Base-by-base conservation (phyloP, 2,888 invertebrate species). In the Acleris cristana region DNA sequence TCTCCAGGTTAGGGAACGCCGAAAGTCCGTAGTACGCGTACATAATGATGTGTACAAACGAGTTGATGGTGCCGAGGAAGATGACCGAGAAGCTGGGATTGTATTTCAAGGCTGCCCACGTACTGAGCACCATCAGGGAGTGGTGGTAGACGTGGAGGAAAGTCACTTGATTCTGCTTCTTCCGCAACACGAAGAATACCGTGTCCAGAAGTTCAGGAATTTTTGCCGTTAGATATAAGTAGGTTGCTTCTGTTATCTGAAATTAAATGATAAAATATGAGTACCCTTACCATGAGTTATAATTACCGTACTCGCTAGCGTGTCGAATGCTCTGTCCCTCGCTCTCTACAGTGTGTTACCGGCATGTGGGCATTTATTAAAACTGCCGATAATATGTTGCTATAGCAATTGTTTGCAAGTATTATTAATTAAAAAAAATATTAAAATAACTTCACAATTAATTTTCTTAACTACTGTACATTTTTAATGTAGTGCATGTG, bases 1-100 rank as follows among this genome's bases (percentile, higher is more conserved):
- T 51, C 51, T 51, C 51, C 12, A 30, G 14, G 1, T 16, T 52
- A 19, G 40, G 40, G 34, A 40, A 55, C 0, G 21, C 21, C 10
- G 54, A 54, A 4, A 54, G 34, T n/a, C 30, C 54, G 18, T 54
- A 54, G 34, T 54, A 54, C 12, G 34, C 12, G n/a, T 54, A 54
- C 54, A 54, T 54, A 10, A 54, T 1, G 18, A 40, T 1, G 19
- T 55, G 55, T 1, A 40, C 55, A 2, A 55, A 21, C 0, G 55
- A 55, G 21, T 55, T 55, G 16, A 55, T 40, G 14, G 40, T 55
- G 18, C 40, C 55, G 0, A 55, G 55, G 16, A 55, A 55, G 5
- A 40, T 12, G n/a, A 55, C 6, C 0, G 55, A 18, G n/a, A 40
- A 55, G 2, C 34, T 19, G 19, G 55, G 40, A 6, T 10, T 14